A percentile compares a stretch with the other conserved stretches of the same genome.
phyloP scores from a whole-genome alignment of 2,113 vertebrate genomes.

The Gyps fulvus region DNA sequence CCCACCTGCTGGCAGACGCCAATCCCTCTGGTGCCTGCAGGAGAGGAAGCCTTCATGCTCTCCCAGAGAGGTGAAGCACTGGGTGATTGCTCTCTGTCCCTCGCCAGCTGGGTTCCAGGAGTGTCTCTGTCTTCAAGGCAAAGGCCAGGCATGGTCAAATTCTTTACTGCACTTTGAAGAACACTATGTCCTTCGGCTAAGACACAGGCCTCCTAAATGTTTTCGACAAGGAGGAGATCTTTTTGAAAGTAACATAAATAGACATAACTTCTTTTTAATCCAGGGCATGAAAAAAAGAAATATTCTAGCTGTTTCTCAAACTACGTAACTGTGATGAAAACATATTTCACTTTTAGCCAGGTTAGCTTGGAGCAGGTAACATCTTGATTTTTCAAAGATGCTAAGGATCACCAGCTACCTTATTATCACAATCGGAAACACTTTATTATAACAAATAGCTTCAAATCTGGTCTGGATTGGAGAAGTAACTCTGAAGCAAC shows the following conservation, averaged over 20 bases:
- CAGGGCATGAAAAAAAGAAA: background rate
- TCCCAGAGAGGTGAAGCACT: background rate
- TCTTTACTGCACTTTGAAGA: background rate
- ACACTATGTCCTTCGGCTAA: background rate
- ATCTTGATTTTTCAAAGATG: background rate
- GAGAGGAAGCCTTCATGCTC: background rate
- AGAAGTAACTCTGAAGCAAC: background rate
- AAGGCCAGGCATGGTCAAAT: background rate
- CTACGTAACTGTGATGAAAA: background rate
- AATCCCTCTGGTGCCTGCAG: background rate
- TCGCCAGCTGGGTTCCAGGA: background rate
- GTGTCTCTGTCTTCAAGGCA: background rate
- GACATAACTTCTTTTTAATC: background rate
- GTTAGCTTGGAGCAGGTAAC: background rate
- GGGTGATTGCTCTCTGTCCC: background rate
- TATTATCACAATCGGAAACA: background rate
- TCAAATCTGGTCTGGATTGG: background rate
- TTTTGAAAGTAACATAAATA: background rate
- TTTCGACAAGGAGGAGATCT: background rate
- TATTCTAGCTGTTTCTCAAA: background rate
- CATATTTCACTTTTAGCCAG: background rate
- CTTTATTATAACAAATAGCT: background rate
- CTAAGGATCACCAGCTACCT: background rate
- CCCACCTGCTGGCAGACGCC: fast-evolving
- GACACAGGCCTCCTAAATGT: background rate